Evolutionary conservation across 2,113 vertebrate species (phyloP).

Genomic region (Haemorhous mexicanus): DNA sequence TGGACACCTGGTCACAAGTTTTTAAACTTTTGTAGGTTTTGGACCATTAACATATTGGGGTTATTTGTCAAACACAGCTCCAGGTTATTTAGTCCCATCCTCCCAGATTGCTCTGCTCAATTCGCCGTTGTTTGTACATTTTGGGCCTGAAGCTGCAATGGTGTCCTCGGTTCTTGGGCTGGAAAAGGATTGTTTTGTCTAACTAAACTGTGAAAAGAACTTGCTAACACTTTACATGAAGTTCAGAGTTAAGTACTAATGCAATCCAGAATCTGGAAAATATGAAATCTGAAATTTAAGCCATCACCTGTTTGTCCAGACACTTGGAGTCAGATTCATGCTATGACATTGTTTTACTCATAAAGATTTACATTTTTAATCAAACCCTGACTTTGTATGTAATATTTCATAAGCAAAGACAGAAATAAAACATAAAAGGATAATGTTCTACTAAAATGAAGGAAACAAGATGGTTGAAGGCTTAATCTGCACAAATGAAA

Average conservation of each 20-base stretch:
- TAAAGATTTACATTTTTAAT: background rate
- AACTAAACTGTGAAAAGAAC: background rate
- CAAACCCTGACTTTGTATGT: background rate
- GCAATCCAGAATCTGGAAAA: background rate
- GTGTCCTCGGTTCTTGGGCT: background rate
- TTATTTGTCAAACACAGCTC: background rate
- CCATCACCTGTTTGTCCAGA: background rate
- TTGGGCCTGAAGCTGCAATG: background rate
- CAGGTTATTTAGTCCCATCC: background rate
- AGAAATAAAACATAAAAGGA: background rate
- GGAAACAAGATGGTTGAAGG: background rate
- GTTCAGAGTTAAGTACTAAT: background rate
- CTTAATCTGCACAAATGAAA: background rate
- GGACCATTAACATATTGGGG: background rate
- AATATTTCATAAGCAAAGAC: background rate
- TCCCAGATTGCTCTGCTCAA: background rate
- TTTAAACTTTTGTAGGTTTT: background rate
- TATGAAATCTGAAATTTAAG: background rate
- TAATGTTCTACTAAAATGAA: background rate
- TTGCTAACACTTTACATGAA: background rate
- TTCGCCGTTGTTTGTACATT: background rate
- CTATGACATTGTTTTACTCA: background rate
- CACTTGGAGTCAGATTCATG: accelerated
- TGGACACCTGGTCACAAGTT: accelerated
- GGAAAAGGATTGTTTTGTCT: background rate